phyloP scores from a whole-genome alignment of 2,888 invertebrate genomes.

The Mimas tiliae region DNA sequence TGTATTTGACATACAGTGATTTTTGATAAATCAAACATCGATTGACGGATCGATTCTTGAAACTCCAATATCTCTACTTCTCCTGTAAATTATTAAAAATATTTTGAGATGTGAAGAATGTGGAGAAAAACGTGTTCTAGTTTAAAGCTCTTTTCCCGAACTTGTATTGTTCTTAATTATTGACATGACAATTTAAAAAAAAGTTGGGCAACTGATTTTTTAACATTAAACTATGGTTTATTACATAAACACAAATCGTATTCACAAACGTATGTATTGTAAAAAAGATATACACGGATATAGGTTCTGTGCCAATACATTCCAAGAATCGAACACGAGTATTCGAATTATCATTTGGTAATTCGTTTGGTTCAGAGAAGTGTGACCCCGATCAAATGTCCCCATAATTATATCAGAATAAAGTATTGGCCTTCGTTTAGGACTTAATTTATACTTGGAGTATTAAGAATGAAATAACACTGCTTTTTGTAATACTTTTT shows the following conservation, averaged over 20 bases:
- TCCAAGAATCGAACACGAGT: not conserved
- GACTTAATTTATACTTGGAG: not conserved
- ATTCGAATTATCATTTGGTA: constrained; percentile 25
- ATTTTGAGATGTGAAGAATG: too few species aligned
- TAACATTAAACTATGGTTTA: not conserved
- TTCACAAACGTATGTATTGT: not conserved
- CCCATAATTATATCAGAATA: constrained; percentile 23
- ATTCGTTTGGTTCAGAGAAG: constrained; percentile 22
- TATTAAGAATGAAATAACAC: constrained; percentile 4
- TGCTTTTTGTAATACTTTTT: not conserved
- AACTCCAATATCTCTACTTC: too few species aligned
- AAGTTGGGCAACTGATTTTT: too few species aligned
- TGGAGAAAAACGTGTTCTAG: too few species aligned
- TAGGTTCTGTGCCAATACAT: constrained; percentile 14
- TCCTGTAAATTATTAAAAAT: too few species aligned
- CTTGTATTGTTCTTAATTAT: too few species aligned
- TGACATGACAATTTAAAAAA: too few species aligned
- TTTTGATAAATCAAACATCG: not conserved
- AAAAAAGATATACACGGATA: not conserved
- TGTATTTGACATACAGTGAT: not conserved
- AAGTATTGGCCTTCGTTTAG: not conserved
- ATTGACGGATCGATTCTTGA: not conserved
- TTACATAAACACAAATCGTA: not conserved
- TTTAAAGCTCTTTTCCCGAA: too few species aligned
- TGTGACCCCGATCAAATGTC: constrained; percentile 14